Evolutionary conservation across 2,888 invertebrate genomes (phyloP).

Genomic region (Leptinotarsa rubiginosa): DNA sequence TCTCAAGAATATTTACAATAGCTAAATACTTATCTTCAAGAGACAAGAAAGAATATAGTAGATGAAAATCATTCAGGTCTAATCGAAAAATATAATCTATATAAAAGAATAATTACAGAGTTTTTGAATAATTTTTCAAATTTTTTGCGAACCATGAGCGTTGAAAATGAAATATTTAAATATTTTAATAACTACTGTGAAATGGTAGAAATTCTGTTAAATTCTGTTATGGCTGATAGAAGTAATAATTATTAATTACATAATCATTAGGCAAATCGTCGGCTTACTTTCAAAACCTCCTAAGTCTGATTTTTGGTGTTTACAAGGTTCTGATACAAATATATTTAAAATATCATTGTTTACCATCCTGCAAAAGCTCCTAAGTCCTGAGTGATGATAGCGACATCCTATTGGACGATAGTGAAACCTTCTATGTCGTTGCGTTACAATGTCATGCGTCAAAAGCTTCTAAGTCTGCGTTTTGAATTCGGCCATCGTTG

Average conservation of each 20-base stretch:
- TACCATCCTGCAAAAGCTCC: neutral
- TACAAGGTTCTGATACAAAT: neutral
- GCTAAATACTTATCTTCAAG: constrained; percentile 2
- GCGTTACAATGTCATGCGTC: constrained; percentile 1
- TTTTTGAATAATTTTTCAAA: too few relatives aligned
- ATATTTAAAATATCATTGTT: constrained; percentile 1
- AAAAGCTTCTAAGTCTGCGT: constrained; percentile 1
- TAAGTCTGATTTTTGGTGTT: neutral
- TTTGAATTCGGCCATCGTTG: constrained; percentile 1
- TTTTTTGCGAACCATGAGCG: too few relatives aligned
- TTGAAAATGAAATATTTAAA: too few relatives aligned
- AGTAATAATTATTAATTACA: too few relatives aligned
- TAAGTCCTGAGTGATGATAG: constrained; percentile 1
- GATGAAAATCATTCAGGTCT: too few relatives aligned
- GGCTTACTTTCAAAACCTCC: constrained; percentile 1
- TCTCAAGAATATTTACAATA: too few relatives aligned
- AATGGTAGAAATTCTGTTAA: too few relatives aligned
- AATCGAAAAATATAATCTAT: too few relatives aligned
- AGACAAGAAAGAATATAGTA: neutral
- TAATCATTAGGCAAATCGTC: neutral
- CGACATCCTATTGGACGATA: neutral
- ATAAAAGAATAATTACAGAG: too few relatives aligned
- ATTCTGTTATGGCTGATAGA: too few relatives aligned
- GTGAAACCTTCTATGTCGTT: constrained; percentile 1
- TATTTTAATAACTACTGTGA: too few relatives aligned